Conservation (phyloP, 2,888 invertebrate genomes). For the Timema podura region DNA sequence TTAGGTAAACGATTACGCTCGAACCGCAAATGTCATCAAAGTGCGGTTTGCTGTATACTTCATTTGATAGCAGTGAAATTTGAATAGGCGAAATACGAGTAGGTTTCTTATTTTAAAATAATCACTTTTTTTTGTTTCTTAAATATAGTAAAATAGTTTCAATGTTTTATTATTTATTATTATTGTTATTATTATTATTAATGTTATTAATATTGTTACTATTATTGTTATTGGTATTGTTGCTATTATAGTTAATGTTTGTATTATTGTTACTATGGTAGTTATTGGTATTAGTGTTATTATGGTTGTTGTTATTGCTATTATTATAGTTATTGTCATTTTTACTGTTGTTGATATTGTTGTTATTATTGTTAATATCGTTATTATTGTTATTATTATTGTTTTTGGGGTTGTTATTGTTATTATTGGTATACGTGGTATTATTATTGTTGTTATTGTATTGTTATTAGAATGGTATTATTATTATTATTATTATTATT, state of each 20-base stretch:
- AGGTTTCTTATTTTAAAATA: too few species aligned
- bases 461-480: not conserved
- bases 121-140: too few species aligned
- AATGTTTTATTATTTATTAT: not conserved
- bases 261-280: not conserved
- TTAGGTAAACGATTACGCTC: too few species aligned
- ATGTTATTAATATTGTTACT: not conserved
- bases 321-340: not conserved
- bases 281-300: not conserved
- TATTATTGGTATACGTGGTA: too few species aligned
- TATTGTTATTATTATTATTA: not conserved
- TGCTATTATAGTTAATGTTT: not conserved
- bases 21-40: too few species aligned
- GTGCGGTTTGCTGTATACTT: too few species aligned
- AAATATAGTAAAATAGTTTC: too few species aligned
- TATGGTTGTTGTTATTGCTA: not conserved
- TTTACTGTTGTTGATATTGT: not conserved
- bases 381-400: not conserved
- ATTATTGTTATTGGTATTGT: not conserved
- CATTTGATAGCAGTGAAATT: too few species aligned
- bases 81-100: too few species aligned
- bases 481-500: not conserved
- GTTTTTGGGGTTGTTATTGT: not conserved
- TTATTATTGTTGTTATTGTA: not conserved
- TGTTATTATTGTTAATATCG: not conserved